Evolutionary conservation across 30 jellyfish, hydroid and myxozoan species (phyloP).

Genomic region (Aurelia aurita complex sp. Pacific): DNA sequence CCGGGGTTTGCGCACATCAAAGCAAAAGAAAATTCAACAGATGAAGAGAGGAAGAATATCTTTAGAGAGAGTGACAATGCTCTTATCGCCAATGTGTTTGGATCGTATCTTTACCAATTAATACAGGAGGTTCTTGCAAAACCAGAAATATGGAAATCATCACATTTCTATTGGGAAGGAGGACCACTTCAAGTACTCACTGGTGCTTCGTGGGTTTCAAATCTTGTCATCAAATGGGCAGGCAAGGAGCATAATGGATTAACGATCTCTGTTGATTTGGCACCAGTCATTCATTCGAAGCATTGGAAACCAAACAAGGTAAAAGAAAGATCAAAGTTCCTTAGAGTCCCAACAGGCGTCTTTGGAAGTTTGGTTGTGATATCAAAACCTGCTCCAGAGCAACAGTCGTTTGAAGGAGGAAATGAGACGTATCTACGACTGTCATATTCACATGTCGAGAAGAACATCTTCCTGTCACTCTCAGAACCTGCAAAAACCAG

Average conservation of each 20-base stretch:
- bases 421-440: not conserved
- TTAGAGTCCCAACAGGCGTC: constrained; percentile 5
- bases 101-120: constrained; percentile 6
- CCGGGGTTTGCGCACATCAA: constrained; percentile 17
- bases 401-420: constrained; percentile 24
- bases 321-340: not conserved
- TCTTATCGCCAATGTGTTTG: constrained; percentile 7
- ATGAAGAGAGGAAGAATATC: not conserved
- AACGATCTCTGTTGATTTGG: constrained; percentile 10
- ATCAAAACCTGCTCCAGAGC: constrained; percentile 14
- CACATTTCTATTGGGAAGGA: constrained; percentile 2
- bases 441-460: constrained; percentile 25
- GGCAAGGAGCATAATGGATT: constrained; percentile 7
- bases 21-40: not conserved
- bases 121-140: constrained; percentile 13
- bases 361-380: constrained; percentile 8
- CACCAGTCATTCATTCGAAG: constrained; percentile 13
- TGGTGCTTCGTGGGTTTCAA: not conserved
- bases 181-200: not conserved
- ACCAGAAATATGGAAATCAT: constrained; percentile 2
- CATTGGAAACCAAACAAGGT: not conserved
- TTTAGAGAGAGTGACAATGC: constrained; percentile 24
- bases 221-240: constrained; percentile 3
- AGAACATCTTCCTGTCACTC: constrained; percentile 1
- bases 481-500: constrained; percentile 3